Percentiles rank a stretch among this genome's conserved stretches.
Evolutionary conservation across 2,113 vertebrate genomes (phyloP).

Genomic region (Panthera tigris): DNA sequence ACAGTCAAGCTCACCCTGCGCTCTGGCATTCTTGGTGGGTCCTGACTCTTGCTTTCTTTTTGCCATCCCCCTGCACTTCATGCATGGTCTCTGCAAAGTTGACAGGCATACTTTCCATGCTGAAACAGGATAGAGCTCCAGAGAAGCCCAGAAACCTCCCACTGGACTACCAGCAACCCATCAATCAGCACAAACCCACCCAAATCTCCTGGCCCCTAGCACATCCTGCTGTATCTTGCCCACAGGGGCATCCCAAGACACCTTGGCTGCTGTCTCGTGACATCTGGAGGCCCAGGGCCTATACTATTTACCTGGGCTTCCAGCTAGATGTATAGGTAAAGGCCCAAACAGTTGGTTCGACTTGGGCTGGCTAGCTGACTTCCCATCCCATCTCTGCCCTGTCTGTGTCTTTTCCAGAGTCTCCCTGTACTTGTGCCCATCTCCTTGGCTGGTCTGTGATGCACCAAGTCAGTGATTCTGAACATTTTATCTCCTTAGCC

Average conservation of each 20-base stretch:
- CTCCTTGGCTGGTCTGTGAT: background rate
- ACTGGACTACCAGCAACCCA: background rate
- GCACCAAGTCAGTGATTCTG: background rate
- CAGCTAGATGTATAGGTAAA: background rate
- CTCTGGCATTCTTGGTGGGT: background rate
- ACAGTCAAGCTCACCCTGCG: background rate
- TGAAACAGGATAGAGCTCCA: background rate
- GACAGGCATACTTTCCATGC: background rate
- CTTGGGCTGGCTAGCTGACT: background rate
- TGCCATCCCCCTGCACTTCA: background rate
- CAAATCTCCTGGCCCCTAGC: background rate
- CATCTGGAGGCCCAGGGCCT: background rate
- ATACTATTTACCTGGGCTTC: background rate
- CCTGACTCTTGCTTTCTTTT: background rate
- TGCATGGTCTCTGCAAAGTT: background rate
- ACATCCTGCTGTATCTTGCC: background rate
- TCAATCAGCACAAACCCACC: background rate
- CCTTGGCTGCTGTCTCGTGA: background rate
- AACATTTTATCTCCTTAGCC: background rate
- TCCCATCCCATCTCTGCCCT: background rate
- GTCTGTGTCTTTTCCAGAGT: background rate
- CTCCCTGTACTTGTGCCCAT: background rate
- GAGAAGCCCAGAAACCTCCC: background rate
- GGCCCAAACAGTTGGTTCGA: background rate
- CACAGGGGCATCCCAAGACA: rapidly evolving